Evolutionary conservation across 2,113 vertebrate species (phyloP), one percentile per base, ranked within the genome.

Genomic region (Emydocephalus ijimae): DNA sequence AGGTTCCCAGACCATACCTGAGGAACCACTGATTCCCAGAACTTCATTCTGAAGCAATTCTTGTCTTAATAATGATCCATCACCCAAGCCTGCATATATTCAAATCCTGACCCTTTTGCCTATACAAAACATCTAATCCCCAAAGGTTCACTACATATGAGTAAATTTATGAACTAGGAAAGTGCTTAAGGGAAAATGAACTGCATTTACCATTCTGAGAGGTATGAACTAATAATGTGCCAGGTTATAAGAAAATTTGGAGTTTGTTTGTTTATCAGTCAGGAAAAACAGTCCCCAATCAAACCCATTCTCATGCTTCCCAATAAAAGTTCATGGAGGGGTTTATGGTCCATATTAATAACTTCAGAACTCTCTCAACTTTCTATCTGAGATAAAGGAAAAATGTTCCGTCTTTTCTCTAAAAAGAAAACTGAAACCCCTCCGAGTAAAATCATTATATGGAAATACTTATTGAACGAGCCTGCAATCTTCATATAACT

Each of bases 131-230:
- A 43, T 48, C 90, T 93, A 48, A 87, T 15, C 91, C 45, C 9
- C 52, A 92, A 5, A 87, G 93, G 94, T 10, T 34, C 74, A 39
- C 48, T 59, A 45, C 74, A 94, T 91, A 45, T 23, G 55, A 95
- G 56, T 39, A 52, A n/a, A n/a, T 91, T 4, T 1, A 18, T 7
- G 10, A 0, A 4, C 0, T 11, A 34, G 24, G 64, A 74, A 74
- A 34, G 2, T n/a, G 12, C 64, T 6, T 74, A 74, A 34, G n/a
- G 69, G 69, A 20, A 81, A 81, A 7, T 20, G n/a, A 34, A 39
- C 15, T 81, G n/a, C n/a, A 81, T 81, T 34, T 48, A 81, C 24
- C 21, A 9, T 81, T 39, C 74, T 81, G 57, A 29, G 55, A 74
- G 59, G 50, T 48, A 48, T 4, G 24, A 23, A 85, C 24, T 20